Evolutionary conservation across 2,797 vertebrate species (phyloP).

Genomic region (Brotula barbata): DNA sequence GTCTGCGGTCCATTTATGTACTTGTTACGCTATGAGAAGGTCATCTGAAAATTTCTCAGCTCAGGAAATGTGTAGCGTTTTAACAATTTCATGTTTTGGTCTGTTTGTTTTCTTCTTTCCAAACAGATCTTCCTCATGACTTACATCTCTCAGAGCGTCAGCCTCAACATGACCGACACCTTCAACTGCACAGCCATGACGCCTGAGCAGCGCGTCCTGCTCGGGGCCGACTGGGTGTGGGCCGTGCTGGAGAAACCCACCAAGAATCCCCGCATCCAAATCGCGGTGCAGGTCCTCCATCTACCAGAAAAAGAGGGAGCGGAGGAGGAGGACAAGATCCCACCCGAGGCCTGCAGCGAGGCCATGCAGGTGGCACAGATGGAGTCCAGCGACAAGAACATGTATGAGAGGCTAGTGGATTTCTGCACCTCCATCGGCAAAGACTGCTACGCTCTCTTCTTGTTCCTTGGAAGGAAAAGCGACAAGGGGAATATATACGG

Average conservation of each 20-base stretch:
- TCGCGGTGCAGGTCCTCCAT: constrained; percentile 75
- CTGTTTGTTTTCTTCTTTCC: too few relatives aligned
- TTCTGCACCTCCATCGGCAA: constrained; percentile 77
- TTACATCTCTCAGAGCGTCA: constrained; percentile 74
- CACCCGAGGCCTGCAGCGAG: constrained; percentile 45
- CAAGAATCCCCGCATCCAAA: constrained; percentile 76
- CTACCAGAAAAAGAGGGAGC: constrained; percentile 37
- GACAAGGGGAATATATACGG: constrained; percentile 75
- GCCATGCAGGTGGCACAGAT: constrained; percentile 66
- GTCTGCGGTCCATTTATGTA: too few relatives aligned
- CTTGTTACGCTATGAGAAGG: too few relatives aligned
- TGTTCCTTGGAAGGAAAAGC: constrained; percentile 73
- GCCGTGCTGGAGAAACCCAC: constrained; percentile 69
- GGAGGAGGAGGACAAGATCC: not conserved
- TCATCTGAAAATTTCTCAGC: too few relatives aligned
- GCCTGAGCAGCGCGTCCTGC: constrained; percentile 72
- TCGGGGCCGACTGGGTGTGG: constrained; percentile 82
- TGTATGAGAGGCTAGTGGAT: constrained; percentile 71
- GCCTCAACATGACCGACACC: constrained; percentile 59
- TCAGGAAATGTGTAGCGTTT: too few relatives aligned
- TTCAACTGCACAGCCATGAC: constrained; percentile 81
- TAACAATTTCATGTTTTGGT: too few relatives aligned
- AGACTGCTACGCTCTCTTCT: constrained; percentile 80
- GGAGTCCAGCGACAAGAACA: constrained; percentile 59
- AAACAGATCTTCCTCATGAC: constrained; percentile 79